phyloP scores from a whole-genome alignment of 1,140 invertebrate genomes.

The Drosophila sechellia region DNA sequence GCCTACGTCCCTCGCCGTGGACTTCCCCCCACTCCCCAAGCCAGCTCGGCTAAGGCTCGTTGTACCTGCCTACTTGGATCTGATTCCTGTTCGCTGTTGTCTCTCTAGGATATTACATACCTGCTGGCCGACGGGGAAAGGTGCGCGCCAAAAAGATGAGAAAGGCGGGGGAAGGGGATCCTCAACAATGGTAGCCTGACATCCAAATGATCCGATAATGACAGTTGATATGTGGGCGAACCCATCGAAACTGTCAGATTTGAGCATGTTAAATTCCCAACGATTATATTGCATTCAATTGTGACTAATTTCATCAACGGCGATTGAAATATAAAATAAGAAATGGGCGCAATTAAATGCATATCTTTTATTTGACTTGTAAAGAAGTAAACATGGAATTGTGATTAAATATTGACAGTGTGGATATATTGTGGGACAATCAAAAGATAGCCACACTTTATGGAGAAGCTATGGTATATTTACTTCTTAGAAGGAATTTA shows the following conservation, averaged over 20 bases:
- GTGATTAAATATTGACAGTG: slow-evolving; percentile 27
- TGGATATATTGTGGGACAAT: slow-evolving; percentile 20
- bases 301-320: not conserved
- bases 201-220: slow-evolving; percentile 42
- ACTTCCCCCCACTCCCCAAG: not conserved
- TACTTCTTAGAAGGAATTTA: not conserved
- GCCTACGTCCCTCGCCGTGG: slow-evolving; percentile 11
- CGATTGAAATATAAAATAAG: no score
- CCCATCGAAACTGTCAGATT: slow-evolving; percentile 40
- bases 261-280: slow-evolving; percentile 15
- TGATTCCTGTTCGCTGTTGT: slow-evolving; percentile 47
- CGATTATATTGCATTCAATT: no score
- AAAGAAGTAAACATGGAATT: no score
- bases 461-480: not conserved
- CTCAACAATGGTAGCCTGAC: slow-evolving; percentile 19
- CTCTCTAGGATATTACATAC: slow-evolving; percentile 67
- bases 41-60: not conserved
- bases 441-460: slow-evolving; percentile 3
- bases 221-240: slow-evolving; percentile 32
- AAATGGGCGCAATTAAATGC: no score
- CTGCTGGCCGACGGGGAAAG: slow-evolving; percentile 4
- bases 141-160: slow-evolving; percentile 38
- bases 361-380: no score
- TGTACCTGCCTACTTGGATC: slow-evolving; percentile 71
- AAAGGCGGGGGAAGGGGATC: not conserved